phyloP scores from a whole-genome alignment of 2,888 invertebrate species.

The Habrosyne pyritoides region DNA sequence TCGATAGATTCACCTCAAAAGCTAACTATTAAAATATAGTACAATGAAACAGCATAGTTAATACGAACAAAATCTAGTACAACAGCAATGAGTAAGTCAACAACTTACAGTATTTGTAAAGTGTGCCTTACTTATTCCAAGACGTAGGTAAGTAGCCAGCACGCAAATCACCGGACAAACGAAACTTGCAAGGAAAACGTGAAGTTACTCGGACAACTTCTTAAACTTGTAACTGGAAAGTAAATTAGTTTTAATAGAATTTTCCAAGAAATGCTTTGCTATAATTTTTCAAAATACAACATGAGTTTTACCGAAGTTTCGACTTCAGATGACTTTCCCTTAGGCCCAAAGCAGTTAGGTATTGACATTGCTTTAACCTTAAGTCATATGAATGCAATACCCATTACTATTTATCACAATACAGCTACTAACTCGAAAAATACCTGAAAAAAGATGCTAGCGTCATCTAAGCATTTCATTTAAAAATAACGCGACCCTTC shows the following conservation, averaged over 20 bases:
- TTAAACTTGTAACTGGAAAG: not conserved
- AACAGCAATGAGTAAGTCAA: too few relatives aligned
- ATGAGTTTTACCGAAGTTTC: too few relatives aligned
- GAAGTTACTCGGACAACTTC: not conserved
- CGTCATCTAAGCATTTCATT: conserved; percentile 52
- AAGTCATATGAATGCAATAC: not conserved
- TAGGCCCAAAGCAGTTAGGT: too few relatives aligned
- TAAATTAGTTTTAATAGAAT: not conserved
- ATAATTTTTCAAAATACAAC: too few relatives aligned
- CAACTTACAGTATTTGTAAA: too few relatives aligned
- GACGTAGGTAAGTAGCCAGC: not conserved
- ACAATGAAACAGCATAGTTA: too few relatives aligned
- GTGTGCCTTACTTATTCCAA: not conserved
- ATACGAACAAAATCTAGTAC: too few relatives aligned
- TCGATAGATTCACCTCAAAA: too few relatives aligned
- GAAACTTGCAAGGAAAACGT: not conserved
- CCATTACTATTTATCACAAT: conserved; percentile 4
- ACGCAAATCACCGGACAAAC: conserved; percentile 1
- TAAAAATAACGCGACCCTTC: conserved; percentile 59
- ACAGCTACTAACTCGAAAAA: not conserved
- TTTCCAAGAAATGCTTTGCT: too few relatives aligned
- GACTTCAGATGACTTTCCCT: too few relatives aligned
- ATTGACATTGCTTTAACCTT: too few relatives aligned
- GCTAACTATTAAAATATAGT: too few relatives aligned
- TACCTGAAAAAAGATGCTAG: conserved; percentile 30